Percentiles rank a stretch among this genome's conserved stretches.
Conservation (phyloP, 2,113 vertebrate genomes). For the Cryptotis parvus region DNA sequence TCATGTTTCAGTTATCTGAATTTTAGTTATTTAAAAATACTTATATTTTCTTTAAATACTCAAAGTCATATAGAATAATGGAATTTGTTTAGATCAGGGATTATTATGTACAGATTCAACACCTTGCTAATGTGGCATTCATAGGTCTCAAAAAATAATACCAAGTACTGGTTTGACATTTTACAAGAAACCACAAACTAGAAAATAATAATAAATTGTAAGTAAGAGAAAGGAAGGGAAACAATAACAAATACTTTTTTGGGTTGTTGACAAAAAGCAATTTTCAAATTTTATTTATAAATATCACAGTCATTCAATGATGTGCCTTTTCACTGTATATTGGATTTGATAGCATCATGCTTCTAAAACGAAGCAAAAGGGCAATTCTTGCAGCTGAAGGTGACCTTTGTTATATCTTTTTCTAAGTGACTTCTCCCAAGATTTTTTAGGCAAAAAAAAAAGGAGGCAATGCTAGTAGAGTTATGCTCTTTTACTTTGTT, state of each 20-base stretch:
- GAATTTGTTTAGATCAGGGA: not conserved
- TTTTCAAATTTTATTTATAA: conserved; percentile 72
- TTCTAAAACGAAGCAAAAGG: conserved; percentile 56
- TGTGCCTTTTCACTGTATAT: not conserved
- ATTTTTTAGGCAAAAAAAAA: conserved; percentile 28
- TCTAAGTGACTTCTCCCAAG: conserved; percentile 57
- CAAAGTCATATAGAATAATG: conserved; percentile 1
- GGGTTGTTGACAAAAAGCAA: conserved; percentile 42
- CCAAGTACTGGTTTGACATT: conserved; percentile 64
- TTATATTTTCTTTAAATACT: not conserved
- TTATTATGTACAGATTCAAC: conserved; percentile 28
- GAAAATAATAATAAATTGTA: conserved; percentile 54
- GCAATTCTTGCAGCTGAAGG: conserved; percentile 31
- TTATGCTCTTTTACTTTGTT: conserved; percentile 80
- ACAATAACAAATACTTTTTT: conserved; percentile 9
- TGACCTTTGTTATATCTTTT: conserved; percentile 77
- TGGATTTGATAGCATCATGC: conserved; percentile 26
- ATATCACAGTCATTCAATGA: conserved; percentile 39
- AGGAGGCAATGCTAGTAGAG: conserved; percentile 73
- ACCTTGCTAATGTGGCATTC: conserved; percentile 5
- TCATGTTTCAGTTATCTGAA: not conserved
- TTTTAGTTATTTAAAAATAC: conserved; percentile 37
- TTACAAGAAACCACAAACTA: conserved; percentile 30
- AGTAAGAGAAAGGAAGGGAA: conserved; percentile 30
- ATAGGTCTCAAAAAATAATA: conserved; percentile 53